Evolutionary conservation across 1,140 invertebrate species (phyloP).

Genomic region (Yoshiicerus persimilis): DNA sequence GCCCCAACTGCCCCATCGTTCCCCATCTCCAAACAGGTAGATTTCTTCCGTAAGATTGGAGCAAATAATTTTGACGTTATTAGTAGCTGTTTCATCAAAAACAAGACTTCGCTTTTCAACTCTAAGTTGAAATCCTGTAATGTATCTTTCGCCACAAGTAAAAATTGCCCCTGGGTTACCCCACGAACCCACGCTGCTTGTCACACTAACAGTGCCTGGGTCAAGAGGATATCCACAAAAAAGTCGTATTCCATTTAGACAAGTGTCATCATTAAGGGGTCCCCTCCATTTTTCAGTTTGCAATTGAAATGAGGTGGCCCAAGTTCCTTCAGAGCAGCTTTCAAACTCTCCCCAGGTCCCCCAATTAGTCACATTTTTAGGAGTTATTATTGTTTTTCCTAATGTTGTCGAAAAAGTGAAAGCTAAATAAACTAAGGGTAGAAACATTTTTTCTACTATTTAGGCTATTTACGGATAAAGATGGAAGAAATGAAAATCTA

Average conservation of each 20-base stretch:
- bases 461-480: too few relatives aligned
- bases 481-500: too few relatives aligned
- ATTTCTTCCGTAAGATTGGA: neutral
- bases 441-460: too few relatives aligned
- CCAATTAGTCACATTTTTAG: too few relatives aligned
- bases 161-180: neutral
- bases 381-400: too few relatives aligned
- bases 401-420: too few relatives aligned
- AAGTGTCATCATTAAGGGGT: neutral
- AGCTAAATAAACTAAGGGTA: too few relatives aligned
- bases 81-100: constrained; percentile 31
- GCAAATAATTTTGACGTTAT: constrained; percentile 28
- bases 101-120: neutral
- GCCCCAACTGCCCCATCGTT: constrained; percentile 18
- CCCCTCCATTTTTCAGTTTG: neutral
- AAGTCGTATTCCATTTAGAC: neutral
- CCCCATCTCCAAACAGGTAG: constrained; percentile 30
- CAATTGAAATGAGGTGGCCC: too few relatives aligned
- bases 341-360: too few relatives aligned
- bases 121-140: constrained; percentile 15
- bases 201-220: neutral
- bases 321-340: too few relatives aligned
- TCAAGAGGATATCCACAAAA: neutral
- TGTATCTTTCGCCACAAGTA: neutral
- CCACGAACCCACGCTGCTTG: neutral